Conservation (phyloP, 2,113 vertebrate genomes). For the Phasianus colchicus region DNA sequence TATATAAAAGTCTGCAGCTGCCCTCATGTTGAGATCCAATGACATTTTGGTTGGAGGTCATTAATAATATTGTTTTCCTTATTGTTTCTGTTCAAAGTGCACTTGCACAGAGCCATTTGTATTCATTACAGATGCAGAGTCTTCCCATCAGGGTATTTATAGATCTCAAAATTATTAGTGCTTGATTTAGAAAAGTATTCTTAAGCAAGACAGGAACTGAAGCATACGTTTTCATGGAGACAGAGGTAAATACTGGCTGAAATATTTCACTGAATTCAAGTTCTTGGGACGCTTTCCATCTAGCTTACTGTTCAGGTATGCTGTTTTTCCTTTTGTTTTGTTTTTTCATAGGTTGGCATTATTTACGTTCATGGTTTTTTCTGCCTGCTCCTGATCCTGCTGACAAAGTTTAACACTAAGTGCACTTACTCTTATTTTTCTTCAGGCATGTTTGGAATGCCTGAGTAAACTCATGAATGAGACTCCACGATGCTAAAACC, state of each 20-base stretch:
- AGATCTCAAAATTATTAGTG: constrained; percentile 39
- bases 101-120: constrained; percentile 30
- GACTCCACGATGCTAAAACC: background rate
- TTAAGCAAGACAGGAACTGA: background rate
- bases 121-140: background rate
- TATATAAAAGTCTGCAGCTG: background rate
- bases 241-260: background rate
- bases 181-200: constrained; percentile 11
- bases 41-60: background rate
- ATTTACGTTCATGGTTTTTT: constrained; percentile 35
- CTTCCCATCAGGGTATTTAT: constrained; percentile 45
- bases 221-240: background rate
- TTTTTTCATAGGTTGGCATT: constrained; percentile 10
- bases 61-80: background rate
- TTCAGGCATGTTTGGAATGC: background rate
- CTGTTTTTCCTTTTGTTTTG: background rate
- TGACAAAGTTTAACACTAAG: constrained; percentile 38
- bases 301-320: constrained; percentile 17
- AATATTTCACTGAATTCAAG: background rate
- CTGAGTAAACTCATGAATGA: constrained; percentile 11
- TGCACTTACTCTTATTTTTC: background rate
- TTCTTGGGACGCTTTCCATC: background rate
- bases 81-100: background rate
- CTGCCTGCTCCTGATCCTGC: constrained; percentile 37
- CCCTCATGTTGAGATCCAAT: background rate